Evolutionary conservation across 2,888 invertebrate genomes (phyloP).

Genomic region (Coecobrya sp.): DNA sequence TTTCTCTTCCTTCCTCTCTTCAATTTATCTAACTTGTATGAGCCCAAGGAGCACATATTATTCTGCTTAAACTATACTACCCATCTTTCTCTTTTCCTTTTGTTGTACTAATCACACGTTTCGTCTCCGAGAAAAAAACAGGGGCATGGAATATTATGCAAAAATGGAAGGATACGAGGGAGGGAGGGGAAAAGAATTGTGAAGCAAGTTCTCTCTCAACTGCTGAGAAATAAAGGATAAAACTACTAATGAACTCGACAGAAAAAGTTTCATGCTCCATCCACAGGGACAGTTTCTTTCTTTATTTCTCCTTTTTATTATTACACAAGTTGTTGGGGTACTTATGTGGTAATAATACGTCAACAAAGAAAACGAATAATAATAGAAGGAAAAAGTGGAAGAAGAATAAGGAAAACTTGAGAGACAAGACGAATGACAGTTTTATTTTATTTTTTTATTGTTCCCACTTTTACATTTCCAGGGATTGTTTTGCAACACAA

Average conservation of each 20-base stretch:
- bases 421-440: neutral
- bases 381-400: neutral
- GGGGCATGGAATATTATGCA: conserved; percentile 3
- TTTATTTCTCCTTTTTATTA: conserved; percentile 26
- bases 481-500: neutral
- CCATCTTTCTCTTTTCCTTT: neutral
- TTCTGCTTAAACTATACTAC: conserved; percentile 16
- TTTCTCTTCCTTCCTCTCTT: neutral
- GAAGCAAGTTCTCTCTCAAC: neutral
- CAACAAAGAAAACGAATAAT: conserved; percentile 26
- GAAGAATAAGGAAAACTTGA: neutral
- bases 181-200: neutral
- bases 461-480: neutral
- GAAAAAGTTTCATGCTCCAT: conserved; percentile 58
- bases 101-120: conserved; percentile 17
- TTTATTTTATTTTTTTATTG: neutral
- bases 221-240: conserved; percentile 53
- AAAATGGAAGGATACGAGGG: conserved; percentile 14
- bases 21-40: neutral
- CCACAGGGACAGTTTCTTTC: conserved; percentile 64
- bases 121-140: neutral
- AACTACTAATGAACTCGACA: conserved; percentile 69
- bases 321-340: conserved; percentile 46
- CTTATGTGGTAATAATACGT: conserved; percentile 47
- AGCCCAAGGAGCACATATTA: neutral